phyloP scores from a whole-genome alignment of 2,113 vertebrate genomes.

The Fukomys damarensis region DNA sequence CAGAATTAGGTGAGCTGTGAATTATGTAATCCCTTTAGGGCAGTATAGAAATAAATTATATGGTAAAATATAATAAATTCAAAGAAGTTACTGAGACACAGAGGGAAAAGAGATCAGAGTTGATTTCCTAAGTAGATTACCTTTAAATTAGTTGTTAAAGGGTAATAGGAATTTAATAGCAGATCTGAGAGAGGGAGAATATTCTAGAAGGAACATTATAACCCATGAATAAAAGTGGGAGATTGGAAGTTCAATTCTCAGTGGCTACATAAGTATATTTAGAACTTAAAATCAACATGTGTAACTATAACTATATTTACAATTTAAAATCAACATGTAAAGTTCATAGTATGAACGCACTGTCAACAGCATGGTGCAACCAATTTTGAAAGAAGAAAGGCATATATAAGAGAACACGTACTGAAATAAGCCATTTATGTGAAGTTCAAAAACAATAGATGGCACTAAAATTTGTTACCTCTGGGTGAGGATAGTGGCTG shows the following conservation, averaged over 20 bases:
- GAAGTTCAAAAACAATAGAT: neutral
- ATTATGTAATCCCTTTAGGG: neutral
- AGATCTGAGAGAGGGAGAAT: neutral
- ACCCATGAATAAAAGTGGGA: neutral
- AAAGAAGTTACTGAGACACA: neutral
- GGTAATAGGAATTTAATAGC: neutral
- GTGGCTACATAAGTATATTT: slow-evolving; percentile 26
- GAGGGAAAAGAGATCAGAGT: slow-evolving; percentile 9
- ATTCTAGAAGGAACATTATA: slow-evolving; percentile 14
- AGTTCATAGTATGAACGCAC: neutral
- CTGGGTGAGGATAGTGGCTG: neutral
- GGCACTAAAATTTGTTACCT: neutral
- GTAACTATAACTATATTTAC: slow-evolving; percentile 12
- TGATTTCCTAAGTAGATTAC: slow-evolving; percentile 14
- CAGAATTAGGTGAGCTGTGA: slow-evolving; percentile 25
- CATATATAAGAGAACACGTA: neutral
- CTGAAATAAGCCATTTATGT: neutral
- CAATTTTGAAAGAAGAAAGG: slow-evolving; percentile 33
- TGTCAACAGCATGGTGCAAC: neutral
- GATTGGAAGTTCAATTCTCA: neutral
- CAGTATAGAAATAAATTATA: neutral
- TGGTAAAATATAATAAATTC: neutral
- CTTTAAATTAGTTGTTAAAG: slow-evolving; percentile 20
- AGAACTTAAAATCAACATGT: slow-evolving; percentile 20
- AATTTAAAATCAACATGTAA: slow-evolving; percentile 21